Percentiles rank a stretch among this genome's conserved stretches.
Conservation (phyloP, 2,113 vertebrate species). For the Eurypyga helias region DNA sequence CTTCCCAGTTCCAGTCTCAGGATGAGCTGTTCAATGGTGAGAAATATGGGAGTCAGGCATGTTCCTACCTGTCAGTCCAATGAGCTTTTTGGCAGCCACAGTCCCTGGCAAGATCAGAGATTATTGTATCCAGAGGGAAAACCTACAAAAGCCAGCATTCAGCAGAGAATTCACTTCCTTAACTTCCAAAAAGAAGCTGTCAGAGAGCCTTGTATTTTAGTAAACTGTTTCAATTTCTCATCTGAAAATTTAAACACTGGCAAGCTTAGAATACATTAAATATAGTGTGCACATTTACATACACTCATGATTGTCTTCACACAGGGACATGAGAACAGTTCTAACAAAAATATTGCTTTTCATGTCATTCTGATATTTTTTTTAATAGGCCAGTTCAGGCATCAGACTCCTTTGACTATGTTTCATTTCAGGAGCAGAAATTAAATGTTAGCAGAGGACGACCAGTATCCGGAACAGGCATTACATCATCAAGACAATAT, state of each 20-base stretch:
- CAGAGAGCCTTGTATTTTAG: not conserved
- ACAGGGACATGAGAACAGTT: not conserved
- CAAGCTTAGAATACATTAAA: not conserved
- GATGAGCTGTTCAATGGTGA: not conserved
- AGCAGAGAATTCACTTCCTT: conserved; percentile 11
- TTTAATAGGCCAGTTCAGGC: not conserved
- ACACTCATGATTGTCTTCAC: not conserved
- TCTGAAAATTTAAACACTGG: not conserved
- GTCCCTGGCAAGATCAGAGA: not conserved
- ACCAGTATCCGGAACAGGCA: not conserved
- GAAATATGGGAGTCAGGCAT: not conserved
- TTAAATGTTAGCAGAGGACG: not conserved
- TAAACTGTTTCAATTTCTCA: not conserved
- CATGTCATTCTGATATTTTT: not conserved
- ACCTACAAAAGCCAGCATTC: not conserved
- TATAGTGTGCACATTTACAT: not conserved
- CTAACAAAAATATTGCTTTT: not conserved
- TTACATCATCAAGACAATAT: not conserved
- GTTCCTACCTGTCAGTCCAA: not conserved
- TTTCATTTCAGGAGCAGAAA: not conserved
- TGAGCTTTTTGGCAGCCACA: not conserved
- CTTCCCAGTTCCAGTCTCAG: not conserved
- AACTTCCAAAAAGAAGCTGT: not conserved
- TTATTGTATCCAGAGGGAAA: not conserved
- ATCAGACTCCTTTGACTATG: not conserved